A percentile compares a stretch with the other conserved stretches of the same genome.
Evolutionary conservation across 2,888 invertebrate genomes (phyloP).

Genomic region (Tortricodes alternella): DNA sequence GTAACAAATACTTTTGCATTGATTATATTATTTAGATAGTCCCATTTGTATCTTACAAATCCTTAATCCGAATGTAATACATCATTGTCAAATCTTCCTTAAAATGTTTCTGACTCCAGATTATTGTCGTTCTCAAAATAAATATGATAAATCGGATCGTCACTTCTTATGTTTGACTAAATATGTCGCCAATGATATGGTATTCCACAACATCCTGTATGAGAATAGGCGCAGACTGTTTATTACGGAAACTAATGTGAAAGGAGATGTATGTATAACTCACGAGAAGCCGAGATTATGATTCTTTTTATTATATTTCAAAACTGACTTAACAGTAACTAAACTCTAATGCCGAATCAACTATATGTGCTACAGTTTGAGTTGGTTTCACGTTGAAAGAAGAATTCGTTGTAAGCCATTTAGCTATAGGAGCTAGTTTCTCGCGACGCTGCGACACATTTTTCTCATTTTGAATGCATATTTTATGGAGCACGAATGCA

Average conservation of each 20-base stretch:
- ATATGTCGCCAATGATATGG: constrained; percentile 39
- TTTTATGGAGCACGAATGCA: constrained; percentile 73
- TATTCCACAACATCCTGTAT: constrained; percentile 38
- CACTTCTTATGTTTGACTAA: constrained; percentile 28
- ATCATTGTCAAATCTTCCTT: too few relatives aligned
- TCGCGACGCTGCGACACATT: constrained; percentile 73
- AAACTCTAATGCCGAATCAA: constrained; percentile 32
- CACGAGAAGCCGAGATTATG: constrained; percentile 70
- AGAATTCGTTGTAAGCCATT: constrained; percentile 34
- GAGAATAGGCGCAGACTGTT: constrained; percentile 54
- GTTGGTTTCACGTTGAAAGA: constrained; percentile 35
- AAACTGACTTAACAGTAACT: constrained; percentile 38
- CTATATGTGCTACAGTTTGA: constrained; percentile 36
- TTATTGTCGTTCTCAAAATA: constrained; percentile 13
- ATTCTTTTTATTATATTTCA: constrained; percentile 48
- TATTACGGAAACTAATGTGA: constrained; percentile 75
- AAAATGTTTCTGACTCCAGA: too few relatives aligned
- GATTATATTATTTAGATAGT: too few relatives aligned
- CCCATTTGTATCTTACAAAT: too few relatives aligned
- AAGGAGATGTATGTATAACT: constrained; percentile 68
- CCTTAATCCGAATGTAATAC: too few relatives aligned
- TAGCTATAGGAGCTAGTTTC: constrained; percentile 31
- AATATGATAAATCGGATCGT: constrained; percentile 25
- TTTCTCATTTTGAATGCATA: constrained; percentile 80
- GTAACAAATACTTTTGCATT: too few relatives aligned